These are phyloP conservation scores for Pinctada fucata DNA, from an alignment of 2,888 invertebrate genomes.

Conservation along the genomic window DNA sequence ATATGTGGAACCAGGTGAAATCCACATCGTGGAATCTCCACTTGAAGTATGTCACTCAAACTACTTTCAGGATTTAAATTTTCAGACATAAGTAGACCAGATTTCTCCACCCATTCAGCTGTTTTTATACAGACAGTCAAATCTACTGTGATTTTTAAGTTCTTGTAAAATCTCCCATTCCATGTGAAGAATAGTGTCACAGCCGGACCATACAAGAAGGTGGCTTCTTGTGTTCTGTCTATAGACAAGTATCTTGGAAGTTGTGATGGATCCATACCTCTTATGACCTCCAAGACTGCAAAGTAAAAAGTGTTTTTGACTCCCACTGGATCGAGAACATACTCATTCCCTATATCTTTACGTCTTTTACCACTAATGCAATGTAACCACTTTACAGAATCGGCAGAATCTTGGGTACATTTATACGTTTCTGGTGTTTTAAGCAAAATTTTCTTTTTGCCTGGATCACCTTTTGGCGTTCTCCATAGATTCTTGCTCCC, in stretches of 20 bases:
- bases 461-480: slow-evolving; percentile 11
- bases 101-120: not conserved
- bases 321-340: slow-evolving; percentile 2
- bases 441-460: slow-evolving; percentile 3
- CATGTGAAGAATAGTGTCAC: slow-evolving; percentile 11
- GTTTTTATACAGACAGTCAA: slow-evolving; percentile 15
- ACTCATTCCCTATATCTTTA: not conserved
- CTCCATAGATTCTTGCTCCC: slow-evolving; percentile 9
- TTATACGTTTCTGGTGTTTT: not conserved
- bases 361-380: not conserved
- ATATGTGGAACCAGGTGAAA: slow-evolving; percentile 15
- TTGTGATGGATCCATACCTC: not conserved
- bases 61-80: not conserved
- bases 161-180: slow-evolving; percentile 21
- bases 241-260: not conserved
- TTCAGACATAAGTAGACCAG: not conserved
- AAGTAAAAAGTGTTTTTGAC: slow-evolving; percentile 12
- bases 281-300: not conserved
- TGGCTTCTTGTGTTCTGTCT: not conserved
- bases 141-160: slow-evolving; percentile 21
- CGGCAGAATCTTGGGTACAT: not conserved
- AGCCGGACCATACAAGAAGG: slow-evolving; percentile 13
- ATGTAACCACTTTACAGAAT: slow-evolving; percentile 5
- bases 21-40: slow-evolving; percentile 3
- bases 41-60: not conserved